Evolutionary conservation across 64 coral and sea anemone species (phyloP), one percentile per base, ranked within the genome.

Genomic region (Actinia tenebrosa): DNA sequence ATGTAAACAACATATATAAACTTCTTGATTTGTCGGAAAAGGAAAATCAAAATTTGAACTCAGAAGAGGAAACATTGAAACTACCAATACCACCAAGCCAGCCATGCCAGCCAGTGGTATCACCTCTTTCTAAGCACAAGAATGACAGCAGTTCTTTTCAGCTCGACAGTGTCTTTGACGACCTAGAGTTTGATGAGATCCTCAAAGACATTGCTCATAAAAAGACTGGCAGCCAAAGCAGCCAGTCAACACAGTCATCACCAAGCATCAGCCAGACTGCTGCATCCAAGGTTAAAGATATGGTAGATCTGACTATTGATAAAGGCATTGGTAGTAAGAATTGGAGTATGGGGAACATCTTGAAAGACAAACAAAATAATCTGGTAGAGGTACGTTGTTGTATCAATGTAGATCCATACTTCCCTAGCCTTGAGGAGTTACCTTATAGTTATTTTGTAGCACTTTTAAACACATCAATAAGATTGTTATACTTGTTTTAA

Each of bases 291-390:
- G n/a, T 44, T 42, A 71, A 83, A 84, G 45, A 44, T 7, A 13
- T 64, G 30, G 8, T 19, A 0, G 17, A 46, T 23, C 55, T 19
- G n/a, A 47, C 59, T 86, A 64, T 22, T 42, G 60, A 82, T 42
- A 45, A 79, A 44, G 45, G 16, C 18, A 47, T 50, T 23, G 60
- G 23, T 77, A 64, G 86, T 18, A 92, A 88, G 45, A 79, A 87
- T 7, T 95, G 94, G 94, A 95, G 94, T 75, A 86, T 44, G 84
- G 94, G 90, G 37, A 17, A 44, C 56, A 87, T 83, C 44, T 61
- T 95, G 71, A 66, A 91, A 16, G 87, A 95, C 62, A 95, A 95
- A 72, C 90, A 95, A 87, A 83, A 87, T 13, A 95, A 92, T n/a
- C 60, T 54, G 64, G 25, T 95, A 27, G 90, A 95, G 94, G 94